phyloP scores from a whole-genome alignment of 2,113 vertebrate genomes.

The Pachycephala philippinensis region DNA sequence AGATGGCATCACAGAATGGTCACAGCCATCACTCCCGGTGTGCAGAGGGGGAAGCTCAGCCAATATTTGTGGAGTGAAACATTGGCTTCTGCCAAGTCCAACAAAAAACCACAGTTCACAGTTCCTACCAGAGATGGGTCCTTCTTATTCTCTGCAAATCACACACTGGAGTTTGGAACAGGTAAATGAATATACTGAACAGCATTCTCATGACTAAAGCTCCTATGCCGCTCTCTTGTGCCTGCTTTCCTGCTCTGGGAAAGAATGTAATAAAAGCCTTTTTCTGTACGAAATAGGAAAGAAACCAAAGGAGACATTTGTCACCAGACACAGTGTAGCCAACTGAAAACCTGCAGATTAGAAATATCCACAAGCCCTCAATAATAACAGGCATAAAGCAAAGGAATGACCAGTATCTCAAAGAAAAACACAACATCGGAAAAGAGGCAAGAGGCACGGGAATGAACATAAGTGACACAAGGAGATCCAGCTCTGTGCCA shows the following conservation, averaged over 20 bases:
- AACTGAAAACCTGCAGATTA: background rate
- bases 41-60: background rate
- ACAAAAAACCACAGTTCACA: background rate
- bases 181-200: background rate
- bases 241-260: background rate
- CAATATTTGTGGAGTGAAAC: background rate
- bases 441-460: background rate
- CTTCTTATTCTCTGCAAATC: background rate
- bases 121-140: background rate
- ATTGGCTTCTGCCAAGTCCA: background rate
- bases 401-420: background rate
- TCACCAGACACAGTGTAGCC: background rate
- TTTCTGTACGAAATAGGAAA: background rate
- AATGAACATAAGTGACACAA: background rate
- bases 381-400: background rate
- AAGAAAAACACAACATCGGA: background rate
- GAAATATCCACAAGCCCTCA: background rate
- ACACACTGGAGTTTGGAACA: background rate
- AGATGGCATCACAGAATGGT: background rate
- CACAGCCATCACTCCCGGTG: background rate
- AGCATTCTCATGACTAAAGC: background rate
- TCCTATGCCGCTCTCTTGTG: background rate
- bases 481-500: background rate
- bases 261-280: background rate
- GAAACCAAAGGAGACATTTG: background rate